Base-by-base conservation (phyloP, 2,888 invertebrate species). In the Clistopyga incitator region DNA sequence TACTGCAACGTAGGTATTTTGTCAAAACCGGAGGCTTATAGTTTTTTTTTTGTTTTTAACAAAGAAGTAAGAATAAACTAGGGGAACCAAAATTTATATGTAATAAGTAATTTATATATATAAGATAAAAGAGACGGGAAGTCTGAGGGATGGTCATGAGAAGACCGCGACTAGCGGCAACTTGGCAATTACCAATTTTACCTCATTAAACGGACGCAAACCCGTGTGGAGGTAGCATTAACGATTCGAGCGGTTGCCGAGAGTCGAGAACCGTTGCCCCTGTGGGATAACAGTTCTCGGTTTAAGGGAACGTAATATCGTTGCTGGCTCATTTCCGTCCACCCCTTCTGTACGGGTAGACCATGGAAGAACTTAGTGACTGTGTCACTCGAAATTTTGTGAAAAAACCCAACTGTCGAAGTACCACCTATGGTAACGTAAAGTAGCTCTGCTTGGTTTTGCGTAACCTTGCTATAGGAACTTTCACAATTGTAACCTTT, bases 241-340 rank as follows among this genome's bases (percentile, higher is more conserved):
- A 72, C 20, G 38, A 47, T 59, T 18, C 65, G 54, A 45, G 25
- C 13, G 45, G 56, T 78, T 11, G 47, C 20, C 47, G 76, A 71
- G 64, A 25, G 18, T 29, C 56, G 54, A 38, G 38, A 38, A 38
- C 38, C 54, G 50, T 67, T 61, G 45, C 81, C 71, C 18, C 65
- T 59, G 23, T 59, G 61, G 80, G 71, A 71, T 56, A 72, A 81
- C 64, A 50, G 74, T 74, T 56, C 76, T 71, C 71, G 71, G 81
- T 77, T 72, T 76, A 77, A 76, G 81, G 76, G 71, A 81, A 81
- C 65, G 76, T 65, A 81, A 81, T 81, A 81, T 77, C 65, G 71
- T 42, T 47, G 15, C 56, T 72, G 52, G 59, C 64, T 76, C 54
- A 56, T 52, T 71, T 52, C 42, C 59, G 42, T 47, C 45, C 78